A percentile compares a stretch with the other conserved stretches of the same genome.
Evolutionary conservation across 2,888 invertebrate genomes (phyloP).

Genomic region (Cheilosia variabilis): DNA sequence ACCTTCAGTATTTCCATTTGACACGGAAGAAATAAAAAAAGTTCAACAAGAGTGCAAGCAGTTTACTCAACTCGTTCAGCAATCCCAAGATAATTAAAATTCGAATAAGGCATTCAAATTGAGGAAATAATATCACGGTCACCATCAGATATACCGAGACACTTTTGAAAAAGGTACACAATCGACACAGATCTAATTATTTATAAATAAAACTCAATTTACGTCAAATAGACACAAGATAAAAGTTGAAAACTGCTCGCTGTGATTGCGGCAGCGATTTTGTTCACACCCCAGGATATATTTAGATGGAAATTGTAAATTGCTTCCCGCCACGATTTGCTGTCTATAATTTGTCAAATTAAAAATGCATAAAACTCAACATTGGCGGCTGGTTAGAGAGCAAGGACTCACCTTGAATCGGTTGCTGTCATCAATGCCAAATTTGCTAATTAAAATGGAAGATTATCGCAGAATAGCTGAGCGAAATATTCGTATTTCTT

Average conservation of each 20-base stretch:
- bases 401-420: slow-evolving; percentile 39
- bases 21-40: slow-evolving; percentile 55
- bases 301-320: slow-evolving; percentile 36
- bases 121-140: slow-evolving; percentile 68
- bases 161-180: neutral
- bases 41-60: slow-evolving; percentile 12
- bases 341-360: slow-evolving; percentile 59
- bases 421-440: slow-evolving; percentile 53
- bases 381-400: slow-evolving; percentile 14
- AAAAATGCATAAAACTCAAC: slow-evolving; percentile 13
- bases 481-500: slow-evolving; percentile 8
- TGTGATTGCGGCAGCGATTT: slow-evolving; percentile 27
- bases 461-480: neutral
- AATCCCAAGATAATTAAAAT: slow-evolving; percentile 50
- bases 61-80: slow-evolving; percentile 48
- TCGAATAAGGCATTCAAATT: slow-evolving; percentile 52
- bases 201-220: slow-evolving; percentile 28
- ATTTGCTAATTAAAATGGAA: slow-evolving; percentile 51
- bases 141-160: slow-evolving; percentile 4
- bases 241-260: slow-evolving; percentile 29
- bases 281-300: slow-evolving; percentile 31
- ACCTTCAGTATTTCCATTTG: slow-evolving; percentile 58
- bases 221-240: slow-evolving; percentile 25
- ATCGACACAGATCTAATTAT: slow-evolving; percentile 16
- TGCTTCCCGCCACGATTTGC: slow-evolving; percentile 22